A percentile compares a stretch with the other conserved stretches of the same genome.
Conservation (phyloP, 64 coral and sea anemone species). For the Montipora sp. region DNA sequence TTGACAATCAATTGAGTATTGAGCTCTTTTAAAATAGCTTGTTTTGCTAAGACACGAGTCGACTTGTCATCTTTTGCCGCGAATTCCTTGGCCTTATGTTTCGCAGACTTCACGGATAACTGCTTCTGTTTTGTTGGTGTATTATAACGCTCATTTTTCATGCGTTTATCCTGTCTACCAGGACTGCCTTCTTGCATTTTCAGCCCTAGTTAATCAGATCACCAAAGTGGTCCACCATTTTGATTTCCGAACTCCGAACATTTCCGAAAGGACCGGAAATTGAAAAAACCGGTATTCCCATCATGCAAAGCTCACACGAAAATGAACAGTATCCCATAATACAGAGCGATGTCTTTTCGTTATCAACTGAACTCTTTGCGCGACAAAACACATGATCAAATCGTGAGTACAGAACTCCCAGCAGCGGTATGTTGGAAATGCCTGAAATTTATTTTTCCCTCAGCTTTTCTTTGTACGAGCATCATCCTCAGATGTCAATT, state of each 20-base stretch:
- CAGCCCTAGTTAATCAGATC: no score
- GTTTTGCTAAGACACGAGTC: slow-evolving; percentile 65
- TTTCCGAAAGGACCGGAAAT: slow-evolving; percentile 8
- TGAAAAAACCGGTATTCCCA: no score
- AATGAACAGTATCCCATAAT: no score
- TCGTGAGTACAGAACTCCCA: no score
- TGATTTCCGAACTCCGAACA: background rate
- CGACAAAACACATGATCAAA: no score
- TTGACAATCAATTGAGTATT: slow-evolving; percentile 37
- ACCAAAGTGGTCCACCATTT: background rate
- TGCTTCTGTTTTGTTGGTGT: slow-evolving; percentile 49
- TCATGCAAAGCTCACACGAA: no score
- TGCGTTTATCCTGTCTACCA: background rate
- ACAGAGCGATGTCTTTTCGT: background rate
- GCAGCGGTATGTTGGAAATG: no score
- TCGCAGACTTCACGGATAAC: slow-evolving; percentile 39
- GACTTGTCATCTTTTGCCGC: slow-evolving; percentile 69
- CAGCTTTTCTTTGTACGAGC: no score
- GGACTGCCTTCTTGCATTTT: slow-evolving; percentile 70
- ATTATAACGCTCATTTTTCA: slow-evolving; percentile 55
- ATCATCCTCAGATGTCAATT: no score
- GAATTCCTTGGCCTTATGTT: slow-evolving; percentile 60
- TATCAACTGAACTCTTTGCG: background rate
- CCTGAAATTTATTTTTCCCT: no score
- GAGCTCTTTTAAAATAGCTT: slow-evolving; percentile 65